Evolutionary conservation across 1,140 invertebrate species (phyloP), one percentile per base, ranked within the genome.

Genomic region (Portunus trituberculatus): DNA sequence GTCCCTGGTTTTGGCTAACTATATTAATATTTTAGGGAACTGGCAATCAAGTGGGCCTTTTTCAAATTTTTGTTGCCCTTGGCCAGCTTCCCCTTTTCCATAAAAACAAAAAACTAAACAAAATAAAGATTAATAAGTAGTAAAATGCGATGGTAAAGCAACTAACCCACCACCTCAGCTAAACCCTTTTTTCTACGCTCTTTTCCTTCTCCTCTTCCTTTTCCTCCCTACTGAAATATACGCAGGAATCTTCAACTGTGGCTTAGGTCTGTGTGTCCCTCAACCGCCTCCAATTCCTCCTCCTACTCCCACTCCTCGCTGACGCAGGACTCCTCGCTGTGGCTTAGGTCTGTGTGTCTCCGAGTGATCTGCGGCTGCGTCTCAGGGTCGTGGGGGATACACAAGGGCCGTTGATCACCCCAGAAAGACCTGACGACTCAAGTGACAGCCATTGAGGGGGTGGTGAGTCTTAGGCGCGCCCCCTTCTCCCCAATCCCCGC

Each of bases 341-440:
- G 93, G 59, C 29, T 67, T 89, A 88, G 52, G 93, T 28, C 86
- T 39, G 45, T 93, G 45, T 93, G 48, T 25, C 90, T 67, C 25
- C 32, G 52, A 12, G 31, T 29, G 91, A n/a, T 32, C 31, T 59
- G 12, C 16, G 59, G 52, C 25, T 82, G 46, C 29, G 67, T 83
- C 91, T 32, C 39, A 83, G 76, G 91, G 45, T 88, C 92, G 46
- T 93, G 92, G n/a, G 32, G 20, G 46, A 31, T 20, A 93, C 88
- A 94, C 93, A 94, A 94, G 93, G 67, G 20, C 25, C 89, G 93
- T 52, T 94, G 93, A 94, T 94, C 93, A 94, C 93, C 89, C 93
- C 67, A 91, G 93, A 94, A 94, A 94, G 93, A 91, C 59, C 88
- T 94, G 93, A 94, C 87, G 89, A 94, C 67, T 94, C 93, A 94